These are phyloP conservation scores for Cinara cedri DNA, from an alignment of 2,888 invertebrate species.

Conservation along the genomic window DNA sequence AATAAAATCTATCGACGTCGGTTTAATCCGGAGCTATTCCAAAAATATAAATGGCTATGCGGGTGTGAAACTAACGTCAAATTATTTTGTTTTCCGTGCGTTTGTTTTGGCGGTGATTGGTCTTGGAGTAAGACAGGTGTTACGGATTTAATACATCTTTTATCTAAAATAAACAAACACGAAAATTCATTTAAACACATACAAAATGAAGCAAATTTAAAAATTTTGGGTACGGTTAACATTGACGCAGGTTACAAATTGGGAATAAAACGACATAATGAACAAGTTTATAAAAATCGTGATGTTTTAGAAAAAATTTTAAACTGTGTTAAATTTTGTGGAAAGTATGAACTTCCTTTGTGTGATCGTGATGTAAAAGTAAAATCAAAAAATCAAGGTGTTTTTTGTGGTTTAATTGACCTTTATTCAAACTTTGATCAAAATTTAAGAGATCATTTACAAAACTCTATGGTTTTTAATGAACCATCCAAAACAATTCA, in stretches of 20 bases:
- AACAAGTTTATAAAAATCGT: slow-evolving; percentile 58
- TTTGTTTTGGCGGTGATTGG: slow-evolving; percentile 27
- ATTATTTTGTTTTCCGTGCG: slow-evolving; percentile 31
- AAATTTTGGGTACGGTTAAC: slow-evolving; percentile 54
- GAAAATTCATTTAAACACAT: slow-evolving; percentile 56
- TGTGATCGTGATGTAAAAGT: slow-evolving; percentile 57
- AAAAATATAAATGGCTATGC: slow-evolving; percentile 18
- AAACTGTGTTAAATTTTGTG: slow-evolving; percentile 59
- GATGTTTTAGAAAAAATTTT: slow-evolving; percentile 58
- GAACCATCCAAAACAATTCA: too few relatives aligned
- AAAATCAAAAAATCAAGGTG: slow-evolving; percentile 57
- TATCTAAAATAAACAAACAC: slow-evolving; percentile 55
- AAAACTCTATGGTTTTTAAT: too few relatives aligned
- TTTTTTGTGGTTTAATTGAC: slow-evolving; percentile 57
- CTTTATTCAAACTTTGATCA: slow-evolving; percentile 50
- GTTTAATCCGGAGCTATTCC: background rate
- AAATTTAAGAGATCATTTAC: slow-evolving; percentile 57
- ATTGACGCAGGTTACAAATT: slow-evolving; percentile 50
- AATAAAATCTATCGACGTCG: background rate
- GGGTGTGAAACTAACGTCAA: background rate
- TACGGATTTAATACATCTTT: slow-evolving; percentile 57
- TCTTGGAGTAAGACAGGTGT: slow-evolving; percentile 24
- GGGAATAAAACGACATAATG: slow-evolving; percentile 44
- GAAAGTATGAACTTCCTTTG: slow-evolving; percentile 58
- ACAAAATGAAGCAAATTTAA: slow-evolving; percentile 51